phyloP scores from a whole-genome alignment of 2,888 invertebrate genomes.

The Cantharis flavilabris region DNA sequence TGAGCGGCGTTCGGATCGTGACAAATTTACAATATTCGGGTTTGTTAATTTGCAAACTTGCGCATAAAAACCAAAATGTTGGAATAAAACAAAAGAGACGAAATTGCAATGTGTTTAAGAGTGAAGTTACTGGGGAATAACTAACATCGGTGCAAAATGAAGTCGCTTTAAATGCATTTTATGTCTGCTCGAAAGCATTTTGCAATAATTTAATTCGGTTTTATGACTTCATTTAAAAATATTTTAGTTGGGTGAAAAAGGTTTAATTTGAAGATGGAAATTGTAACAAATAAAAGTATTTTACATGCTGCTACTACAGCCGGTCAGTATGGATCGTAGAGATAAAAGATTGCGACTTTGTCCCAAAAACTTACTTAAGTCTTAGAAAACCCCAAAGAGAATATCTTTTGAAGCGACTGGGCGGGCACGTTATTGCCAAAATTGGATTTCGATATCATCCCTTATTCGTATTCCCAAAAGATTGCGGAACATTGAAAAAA shows the following conservation, averaged over 20 bases:
- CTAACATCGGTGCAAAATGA: background rate
- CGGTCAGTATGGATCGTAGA: background rate
- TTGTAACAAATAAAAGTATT: background rate
- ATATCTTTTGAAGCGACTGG: conserved; percentile 8
- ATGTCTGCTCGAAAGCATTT: background rate
- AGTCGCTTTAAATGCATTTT: conserved; percentile 7
- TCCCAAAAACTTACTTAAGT: background rate
- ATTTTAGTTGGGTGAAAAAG: background rate
- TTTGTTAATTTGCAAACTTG: background rate
- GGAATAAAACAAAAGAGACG: background rate
- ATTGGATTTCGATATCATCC: conserved; percentile 23
- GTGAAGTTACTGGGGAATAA: background rate
- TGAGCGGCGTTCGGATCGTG: background rate
- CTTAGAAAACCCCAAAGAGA: conserved; percentile 7
- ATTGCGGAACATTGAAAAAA: conserved; percentile 11
- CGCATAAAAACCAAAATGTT: background rate
- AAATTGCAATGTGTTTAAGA: background rate
- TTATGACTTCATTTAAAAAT: conserved; percentile 1
- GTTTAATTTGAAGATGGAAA: background rate
- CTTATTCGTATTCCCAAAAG: conserved; percentile 13
- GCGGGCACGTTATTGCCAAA: conserved; percentile 17
- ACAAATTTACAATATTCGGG: background rate
- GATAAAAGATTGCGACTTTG: background rate
- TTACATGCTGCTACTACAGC: background rate
- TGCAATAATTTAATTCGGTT: background rate